Conservation (phyloP, 35 echinoderm and acorn worm genomes). For the Apostichopus californicus region DNA sequence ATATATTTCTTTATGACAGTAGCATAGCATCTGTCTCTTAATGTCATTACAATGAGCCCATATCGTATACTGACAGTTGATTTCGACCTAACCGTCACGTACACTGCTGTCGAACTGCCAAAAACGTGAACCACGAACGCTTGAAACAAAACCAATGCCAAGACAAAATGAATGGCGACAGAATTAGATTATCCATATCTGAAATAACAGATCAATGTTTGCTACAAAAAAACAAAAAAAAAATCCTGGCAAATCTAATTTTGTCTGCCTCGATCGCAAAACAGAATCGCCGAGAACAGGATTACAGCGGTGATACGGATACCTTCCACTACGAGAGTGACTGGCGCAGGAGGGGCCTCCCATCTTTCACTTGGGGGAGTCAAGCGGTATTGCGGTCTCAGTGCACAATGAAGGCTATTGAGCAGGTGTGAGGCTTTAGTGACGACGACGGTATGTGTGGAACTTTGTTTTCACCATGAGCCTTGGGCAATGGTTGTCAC, state of each 20-base stretch:
- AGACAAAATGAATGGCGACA: background rate
- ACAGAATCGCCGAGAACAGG: background rate
- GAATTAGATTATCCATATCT: background rate
- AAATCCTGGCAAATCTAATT: background rate
- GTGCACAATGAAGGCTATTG: background rate
- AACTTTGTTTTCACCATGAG: slow-evolving; percentile 6
- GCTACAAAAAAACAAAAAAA: background rate
- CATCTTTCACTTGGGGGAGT: background rate
- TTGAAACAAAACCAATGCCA: too few species aligned
- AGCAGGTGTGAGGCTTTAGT: slow-evolving; percentile 29
- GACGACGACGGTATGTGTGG: slow-evolving; percentile 10
- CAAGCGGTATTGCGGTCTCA: background rate
- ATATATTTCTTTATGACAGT: too few species aligned
- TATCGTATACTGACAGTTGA: too few species aligned
- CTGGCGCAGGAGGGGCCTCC: background rate
- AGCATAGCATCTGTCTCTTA: too few species aligned
- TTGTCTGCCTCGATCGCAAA: background rate
- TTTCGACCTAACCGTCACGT: too few species aligned
- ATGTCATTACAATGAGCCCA: too few species aligned
- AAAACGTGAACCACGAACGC: too few species aligned
- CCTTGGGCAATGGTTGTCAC: slow-evolving; percentile 12
- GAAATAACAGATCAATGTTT: slow-evolving; percentile 1
- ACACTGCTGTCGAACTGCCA: too few species aligned
- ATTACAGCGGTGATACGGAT: background rate
- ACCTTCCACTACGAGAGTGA: background rate